Percentiles rank a stretch among this genome's conserved stretches.
phyloP scores from a whole-genome alignment of 2,797 vertebrate species.

The Anolis apletophallus region DNA sequence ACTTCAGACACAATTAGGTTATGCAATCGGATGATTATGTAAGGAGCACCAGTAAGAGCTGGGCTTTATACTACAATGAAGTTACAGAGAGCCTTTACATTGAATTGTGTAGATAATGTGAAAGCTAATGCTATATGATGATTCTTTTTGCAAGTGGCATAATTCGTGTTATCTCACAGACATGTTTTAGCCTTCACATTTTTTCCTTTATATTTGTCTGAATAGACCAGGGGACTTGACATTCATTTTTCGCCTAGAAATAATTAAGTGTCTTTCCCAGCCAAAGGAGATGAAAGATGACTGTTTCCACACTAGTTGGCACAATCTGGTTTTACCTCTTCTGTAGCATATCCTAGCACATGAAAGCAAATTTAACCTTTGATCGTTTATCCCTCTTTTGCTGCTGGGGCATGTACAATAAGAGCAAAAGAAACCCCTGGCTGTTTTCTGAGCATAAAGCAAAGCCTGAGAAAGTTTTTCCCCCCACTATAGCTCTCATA shows the following conservation, averaged over 20 bases:
- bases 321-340: background rate
- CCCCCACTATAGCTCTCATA: no score
- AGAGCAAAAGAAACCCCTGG: background rate
- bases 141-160: background rate
- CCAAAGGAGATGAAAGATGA: background rate
- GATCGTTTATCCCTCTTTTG: slow-evolving; percentile 13
- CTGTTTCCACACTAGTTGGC: slow-evolving; percentile 2
- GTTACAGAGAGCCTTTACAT: slow-evolving; percentile 35
- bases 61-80: slow-evolving; percentile 27
- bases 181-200: slow-evolving; percentile 15
- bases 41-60: slow-evolving; percentile 38
- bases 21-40: slow-evolving; percentile 49
- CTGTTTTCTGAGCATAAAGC: background rate
- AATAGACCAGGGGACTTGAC: slow-evolving; percentile 27
- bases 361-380: slow-evolving; percentile 17
- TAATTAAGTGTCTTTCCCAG: slow-evolving; percentile 13
- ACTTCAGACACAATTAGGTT: slow-evolving; percentile 55
- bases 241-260: background rate
- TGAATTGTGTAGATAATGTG: slow-evolving; percentile 12
- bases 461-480: no score
- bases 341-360: background rate
- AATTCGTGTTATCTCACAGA: background rate
- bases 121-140: slow-evolving; percentile 14
- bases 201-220: background rate
- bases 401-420: background rate